These are phyloP conservation scores for Enteromius viviparus DNA, from an alignment of 2,797 vertebrate genomes.

Conservation along the genomic window DNA sequence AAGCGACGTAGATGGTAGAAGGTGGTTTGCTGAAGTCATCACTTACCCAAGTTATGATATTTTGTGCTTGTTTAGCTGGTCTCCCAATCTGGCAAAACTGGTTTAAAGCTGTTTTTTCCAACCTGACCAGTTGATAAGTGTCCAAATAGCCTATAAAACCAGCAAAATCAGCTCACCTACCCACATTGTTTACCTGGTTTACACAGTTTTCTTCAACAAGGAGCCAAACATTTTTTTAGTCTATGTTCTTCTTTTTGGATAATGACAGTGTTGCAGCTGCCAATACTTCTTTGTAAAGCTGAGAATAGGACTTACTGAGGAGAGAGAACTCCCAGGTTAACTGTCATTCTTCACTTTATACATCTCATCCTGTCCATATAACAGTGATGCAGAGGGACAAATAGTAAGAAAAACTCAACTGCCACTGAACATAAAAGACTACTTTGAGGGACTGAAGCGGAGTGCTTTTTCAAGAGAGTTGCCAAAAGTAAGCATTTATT, in stretches of 20 bases:
- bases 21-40: neutral
- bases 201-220: neutral
- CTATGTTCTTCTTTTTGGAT: neutral
- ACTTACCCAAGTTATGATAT: neutral
- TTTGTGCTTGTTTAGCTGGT: neutral
- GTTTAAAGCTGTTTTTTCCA: neutral
- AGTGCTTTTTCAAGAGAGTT: constrained; percentile 32
- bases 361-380: constrained; percentile 16
- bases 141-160: neutral
- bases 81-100: neutral
- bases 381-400: constrained; percentile 25
- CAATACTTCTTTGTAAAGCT: constrained; percentile 9
- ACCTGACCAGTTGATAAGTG: neutral
- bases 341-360: constrained; percentile 26
- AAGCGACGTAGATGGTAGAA: too few species aligned
- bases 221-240: neutral
- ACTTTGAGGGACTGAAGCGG: neutral
- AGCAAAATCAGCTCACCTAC: neutral
- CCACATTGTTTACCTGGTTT: neutral
- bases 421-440: constrained; percentile 24
- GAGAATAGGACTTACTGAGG: constrained; percentile 9
- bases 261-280: neutral
- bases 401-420: constrained; percentile 4
- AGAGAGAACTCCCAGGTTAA: constrained; percentile 38
- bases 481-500: constrained; percentile 33